A percentile compares a stretch with the other conserved stretches of the same genome.
Evolutionary conservation across 2,113 vertebrate species (phyloP).

Genomic region (Gobius niger): DNA sequence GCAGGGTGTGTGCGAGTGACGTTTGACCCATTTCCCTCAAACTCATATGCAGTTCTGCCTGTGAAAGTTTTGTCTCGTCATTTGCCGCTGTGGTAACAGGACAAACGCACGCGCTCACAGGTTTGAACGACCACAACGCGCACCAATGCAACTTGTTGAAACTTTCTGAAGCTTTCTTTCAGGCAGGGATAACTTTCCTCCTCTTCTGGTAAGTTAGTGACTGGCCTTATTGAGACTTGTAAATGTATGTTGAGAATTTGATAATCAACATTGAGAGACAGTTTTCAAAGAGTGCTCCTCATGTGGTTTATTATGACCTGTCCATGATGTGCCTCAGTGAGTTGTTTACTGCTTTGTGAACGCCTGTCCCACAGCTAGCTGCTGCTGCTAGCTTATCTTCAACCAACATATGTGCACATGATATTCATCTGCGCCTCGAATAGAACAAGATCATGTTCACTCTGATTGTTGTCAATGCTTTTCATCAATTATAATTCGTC

Average conservation of each 20-base stretch:
- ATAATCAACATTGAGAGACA: too few species aligned
- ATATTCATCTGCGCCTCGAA: slow-evolving; percentile 12
- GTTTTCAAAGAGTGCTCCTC: too few species aligned
- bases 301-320: background rate
- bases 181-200: slow-evolving; percentile 9
- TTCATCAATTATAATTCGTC: background rate
- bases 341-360: slow-evolving; percentile 1
- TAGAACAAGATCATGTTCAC: slow-evolving; percentile 15
- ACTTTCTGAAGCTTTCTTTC: background rate
- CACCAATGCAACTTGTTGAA: slow-evolving; percentile 13
- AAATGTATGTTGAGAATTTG: background rate
- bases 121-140: slow-evolving; percentile 29
- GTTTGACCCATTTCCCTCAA: slow-evolving; percentile 32
- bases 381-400: slow-evolving; percentile 6
- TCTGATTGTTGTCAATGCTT: background rate
- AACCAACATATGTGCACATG: slow-evolving; percentile 19
- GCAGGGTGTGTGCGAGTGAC: slow-evolving; percentile 1
- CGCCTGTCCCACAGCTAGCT: slow-evolving; percentile 17
- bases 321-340: background rate
- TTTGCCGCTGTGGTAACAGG: background rate
- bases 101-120: background rate
- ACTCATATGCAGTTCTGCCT: background rate
- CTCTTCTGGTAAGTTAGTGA: slow-evolving; percentile 44
- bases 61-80: background rate
- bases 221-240: background rate